Evolutionary conservation across 2,888 invertebrate genomes (phyloP), one percentile per base, ranked within the genome.

Genomic region (Acrobasis repandana): DNA sequence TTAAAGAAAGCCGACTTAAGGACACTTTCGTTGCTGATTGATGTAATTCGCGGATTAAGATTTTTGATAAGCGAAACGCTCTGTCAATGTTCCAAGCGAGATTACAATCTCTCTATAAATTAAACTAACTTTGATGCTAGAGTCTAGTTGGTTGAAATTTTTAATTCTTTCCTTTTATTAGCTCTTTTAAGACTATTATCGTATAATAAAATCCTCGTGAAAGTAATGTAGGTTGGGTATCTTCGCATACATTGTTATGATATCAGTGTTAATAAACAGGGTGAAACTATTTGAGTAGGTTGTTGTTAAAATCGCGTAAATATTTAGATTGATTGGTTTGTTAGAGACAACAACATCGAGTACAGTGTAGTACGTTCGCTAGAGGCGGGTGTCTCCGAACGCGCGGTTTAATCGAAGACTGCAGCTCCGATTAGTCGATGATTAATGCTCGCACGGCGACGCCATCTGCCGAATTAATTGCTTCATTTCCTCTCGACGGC

Each of bases 381-480:
- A 68, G 67, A 71, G 74, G 74, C 72, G 72, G 69, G 72, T 76
- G 77, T 73, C 76, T 76, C 68, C 69, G 80, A 80, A 77, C 77
- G 82, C 80, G 75, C 76, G 83, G 80, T 84, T 90, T 89, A 90
- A 91, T 91, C 88, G 89, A 90, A 91, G 91, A 91, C 91, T 92
- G 90, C 90, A 91, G 91, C 88, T 86, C 88, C 89, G 90, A 90
- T 92, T 91, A 91, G 90, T 86, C 86, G 85, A 90, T 92, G 92
- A 92, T 91, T 91, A 90, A 92, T 91, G 84, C 86, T 86, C 88
- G 88, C 82, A 87, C 88, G 87, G 88, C 85, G 85, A 83, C 88
- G 90, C 91, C 91, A 91, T 91, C 92, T 91, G 90, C 89, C 82
- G 88, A 83, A 91, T 91, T 91, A 92, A 92, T 92, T 91, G 92